Conservation (phyloP, 2,113 vertebrate species). For the Amphiprion percula region DNA sequence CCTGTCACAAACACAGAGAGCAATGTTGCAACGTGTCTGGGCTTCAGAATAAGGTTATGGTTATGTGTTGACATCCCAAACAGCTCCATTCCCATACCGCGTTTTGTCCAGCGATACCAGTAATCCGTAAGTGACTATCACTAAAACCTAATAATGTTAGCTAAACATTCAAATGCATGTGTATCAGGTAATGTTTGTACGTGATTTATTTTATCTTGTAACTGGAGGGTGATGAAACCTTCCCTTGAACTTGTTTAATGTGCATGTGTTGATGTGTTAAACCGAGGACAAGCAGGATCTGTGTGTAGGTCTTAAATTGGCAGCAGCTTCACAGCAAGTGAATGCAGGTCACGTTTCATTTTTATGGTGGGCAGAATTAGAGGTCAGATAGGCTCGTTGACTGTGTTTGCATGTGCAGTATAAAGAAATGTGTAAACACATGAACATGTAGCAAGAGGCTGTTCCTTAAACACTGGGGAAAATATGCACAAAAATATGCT, state of each 20-base stretch:
- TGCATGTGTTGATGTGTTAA: background rate
- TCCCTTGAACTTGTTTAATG: background rate
- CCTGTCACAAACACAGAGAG: constrained; percentile 25
- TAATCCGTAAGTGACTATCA: background rate
- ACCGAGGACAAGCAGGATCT: background rate
- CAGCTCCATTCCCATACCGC: too few species aligned
- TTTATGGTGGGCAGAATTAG: background rate
- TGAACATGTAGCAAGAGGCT: background rate
- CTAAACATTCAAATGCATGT: background rate
- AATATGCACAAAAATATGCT: background rate
- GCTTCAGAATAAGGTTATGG: background rate
- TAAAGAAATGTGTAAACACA: background rate
- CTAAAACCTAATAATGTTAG: too few species aligned
- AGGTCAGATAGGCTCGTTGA: background rate
- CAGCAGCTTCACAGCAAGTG: constrained; percentile 12
- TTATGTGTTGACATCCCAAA: background rate
- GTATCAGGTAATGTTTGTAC: background rate
- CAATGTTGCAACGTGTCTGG: background rate
- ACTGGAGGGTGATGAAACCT: background rate
- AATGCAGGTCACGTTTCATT: constrained; percentile 54
- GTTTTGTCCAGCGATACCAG: background rate
- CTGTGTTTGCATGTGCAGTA: background rate
- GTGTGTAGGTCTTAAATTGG: constrained; percentile 42
- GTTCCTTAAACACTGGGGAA: background rate
- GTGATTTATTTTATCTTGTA: background rate